phyloP scores from a whole-genome alignment of 1,140 invertebrate species.

The Drosophila equinoxialis region DNA sequence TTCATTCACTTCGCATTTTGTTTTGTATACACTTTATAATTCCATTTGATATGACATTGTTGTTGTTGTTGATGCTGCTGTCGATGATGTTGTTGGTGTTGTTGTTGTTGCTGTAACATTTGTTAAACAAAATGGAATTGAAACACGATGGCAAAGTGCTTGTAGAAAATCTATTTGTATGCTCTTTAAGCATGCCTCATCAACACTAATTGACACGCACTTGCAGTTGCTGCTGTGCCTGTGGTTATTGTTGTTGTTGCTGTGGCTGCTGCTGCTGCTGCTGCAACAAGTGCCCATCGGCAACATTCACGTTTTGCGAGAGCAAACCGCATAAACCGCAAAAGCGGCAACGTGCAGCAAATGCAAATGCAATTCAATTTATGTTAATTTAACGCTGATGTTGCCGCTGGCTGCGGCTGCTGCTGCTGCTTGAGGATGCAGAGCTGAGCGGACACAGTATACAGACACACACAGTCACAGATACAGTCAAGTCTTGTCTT shows the following conservation, averaged over 20 bases:
- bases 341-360: conserved; percentile 66
- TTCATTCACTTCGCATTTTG: conserved; percentile 42
- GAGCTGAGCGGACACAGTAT: conserved; percentile 12
- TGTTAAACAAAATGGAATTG: conserved; percentile 70
- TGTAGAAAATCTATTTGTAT: conserved; percentile 70
- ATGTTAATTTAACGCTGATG: conserved; percentile 77
- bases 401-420: conserved; percentile 33
- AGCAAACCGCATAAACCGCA: conserved; percentile 50
- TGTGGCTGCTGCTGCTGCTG: conserved; percentile 13
- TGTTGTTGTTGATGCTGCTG: conserved; percentile 25
- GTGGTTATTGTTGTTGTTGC: conserved; percentile 27
- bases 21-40: conserved; percentile 61
- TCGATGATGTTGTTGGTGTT: conserved; percentile 23
- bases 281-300: conserved; percentile 28
- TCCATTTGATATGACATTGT: conserved; percentile 58
- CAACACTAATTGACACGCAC: conserved; percentile 78
- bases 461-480: conserved; percentile 10
- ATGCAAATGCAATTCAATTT: conserved; percentile 83
- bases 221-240: conserved; percentile 43
- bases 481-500: conserved; percentile 59
- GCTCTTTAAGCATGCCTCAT: conserved; percentile 69
- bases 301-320: conserved; percentile 47
- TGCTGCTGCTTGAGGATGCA: conserved; percentile 18
- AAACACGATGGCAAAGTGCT: conserved; percentile 58
- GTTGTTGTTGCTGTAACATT: conserved; percentile 46